A percentile compares a stretch with the other conserved stretches of the same genome.
Conservation (phyloP, 2,113 vertebrate species). For the Seriola rivoliana region DNA sequence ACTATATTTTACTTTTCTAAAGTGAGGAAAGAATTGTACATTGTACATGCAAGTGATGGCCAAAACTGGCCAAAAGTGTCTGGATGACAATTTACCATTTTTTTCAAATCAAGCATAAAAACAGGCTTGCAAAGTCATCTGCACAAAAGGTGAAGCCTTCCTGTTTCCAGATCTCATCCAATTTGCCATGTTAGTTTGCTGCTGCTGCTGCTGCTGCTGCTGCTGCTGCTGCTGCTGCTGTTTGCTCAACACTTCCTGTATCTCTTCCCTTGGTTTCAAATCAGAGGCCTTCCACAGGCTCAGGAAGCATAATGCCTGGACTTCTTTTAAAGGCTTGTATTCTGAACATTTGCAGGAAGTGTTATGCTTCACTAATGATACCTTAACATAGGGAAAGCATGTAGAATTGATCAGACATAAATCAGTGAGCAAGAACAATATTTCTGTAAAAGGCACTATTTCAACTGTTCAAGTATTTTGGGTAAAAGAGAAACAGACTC, state of each 20-base stretch:
- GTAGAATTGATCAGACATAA: background rate
- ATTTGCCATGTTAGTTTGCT: background rate
- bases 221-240: background rate
- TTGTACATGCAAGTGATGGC: background rate
- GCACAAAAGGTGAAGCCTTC: background rate
- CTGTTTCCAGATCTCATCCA: background rate
- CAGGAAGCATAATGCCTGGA: background rate
- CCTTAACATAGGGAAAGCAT: background rate
- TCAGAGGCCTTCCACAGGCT: background rate
- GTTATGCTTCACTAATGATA: background rate
- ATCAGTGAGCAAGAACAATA: conserved; percentile 1
- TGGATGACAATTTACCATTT: background rate
- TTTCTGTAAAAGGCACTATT: background rate
- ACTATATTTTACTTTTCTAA: background rate
- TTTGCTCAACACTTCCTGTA: conserved; percentile 1
- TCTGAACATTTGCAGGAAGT: conserved; percentile 33
- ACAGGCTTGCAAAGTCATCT: background rate
- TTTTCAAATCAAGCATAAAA: background rate
- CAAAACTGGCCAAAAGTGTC: background rate
- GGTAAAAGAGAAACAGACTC: background rate
- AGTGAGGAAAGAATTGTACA: no score
- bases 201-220: background rate
- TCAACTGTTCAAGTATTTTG: background rate
- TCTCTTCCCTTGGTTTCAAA: background rate
- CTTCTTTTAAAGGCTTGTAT: conserved; percentile 17